Evolutionary conservation across 2,888 invertebrate genomes (phyloP), one percentile per base, ranked within the genome.

Genomic region (Phasia obesa): DNA sequence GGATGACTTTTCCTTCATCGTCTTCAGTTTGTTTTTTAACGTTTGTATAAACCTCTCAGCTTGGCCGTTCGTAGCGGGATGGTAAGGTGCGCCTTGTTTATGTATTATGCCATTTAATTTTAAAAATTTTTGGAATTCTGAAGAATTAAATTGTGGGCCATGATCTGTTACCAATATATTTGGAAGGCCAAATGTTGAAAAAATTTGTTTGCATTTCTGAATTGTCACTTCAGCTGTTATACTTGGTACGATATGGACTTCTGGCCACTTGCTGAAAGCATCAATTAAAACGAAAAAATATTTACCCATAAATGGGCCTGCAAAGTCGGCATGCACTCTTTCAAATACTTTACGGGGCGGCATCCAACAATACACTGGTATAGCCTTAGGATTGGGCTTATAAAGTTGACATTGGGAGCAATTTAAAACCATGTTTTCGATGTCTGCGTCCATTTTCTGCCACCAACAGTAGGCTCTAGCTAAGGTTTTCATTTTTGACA

Each of bases 41-140:
- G 6, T 27, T 27, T 27, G 27, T 27, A 27, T 27, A 27, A 27
- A 27, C 27, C 27, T 27, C 27, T 27, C 27, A 6, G 27, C 27
- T 27, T 27, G 27, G 4, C 27, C 27, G 6, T 27, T 27, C 27
- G 27, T 42, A 6, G 27, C 3, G 3, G 27, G 27, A 6, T 27
- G 27, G 27, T 27, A 27, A 27, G 27, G 27, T 6, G 27, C 27
- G 6, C 27, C 27, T 27, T 27, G 27, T 27, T 27, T 27, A 27
- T 27, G 27, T 27, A 27, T 6, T 27, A 27, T 27, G 3, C 27
- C 27, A 27, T 27, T 55, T 31, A 60, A 27, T 53, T 67, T 64
- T 11, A 81, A 47, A 76, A 85, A 81, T 5, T 49, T 2, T 67
- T 82, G 17, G 21, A 85, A 85, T 9, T 81, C 77, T 0, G 35